Evolutionary conservation across 2,888 invertebrate species (phyloP).

Genomic region (Gastrophysa polygoni): DNA sequence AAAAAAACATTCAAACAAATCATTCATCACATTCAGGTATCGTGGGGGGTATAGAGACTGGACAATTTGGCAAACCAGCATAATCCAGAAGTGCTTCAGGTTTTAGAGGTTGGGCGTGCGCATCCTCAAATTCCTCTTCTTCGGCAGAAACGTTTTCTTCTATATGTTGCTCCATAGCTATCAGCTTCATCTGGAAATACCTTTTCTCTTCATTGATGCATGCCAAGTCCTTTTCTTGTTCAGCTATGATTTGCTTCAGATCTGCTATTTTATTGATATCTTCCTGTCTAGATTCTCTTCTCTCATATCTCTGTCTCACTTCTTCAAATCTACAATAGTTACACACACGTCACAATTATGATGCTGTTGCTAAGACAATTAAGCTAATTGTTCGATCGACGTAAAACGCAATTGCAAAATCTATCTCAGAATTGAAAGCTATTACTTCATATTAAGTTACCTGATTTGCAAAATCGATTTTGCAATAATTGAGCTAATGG

Average conservation of each 20-base stretch:
- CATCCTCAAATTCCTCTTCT: constrained; percentile 51
- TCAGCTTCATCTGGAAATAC: constrained; percentile 63
- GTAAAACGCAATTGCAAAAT: too few species aligned
- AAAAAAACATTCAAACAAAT: constrained; percentile 36
- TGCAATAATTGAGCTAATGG: too few species aligned
- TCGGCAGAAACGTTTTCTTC: constrained; percentile 43
- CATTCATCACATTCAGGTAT: constrained; percentile 57
- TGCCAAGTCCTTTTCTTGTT: constrained; percentile 64
- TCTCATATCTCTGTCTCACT: constrained; percentile 64
- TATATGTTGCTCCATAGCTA: constrained; percentile 49
- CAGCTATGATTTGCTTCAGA: constrained; percentile 62
- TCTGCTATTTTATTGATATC: constrained; percentile 64
- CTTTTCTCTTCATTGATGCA: constrained; percentile 64
- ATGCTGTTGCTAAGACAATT: too few species aligned
- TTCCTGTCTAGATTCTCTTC: constrained; percentile 63
- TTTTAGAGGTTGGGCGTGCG: constrained; percentile 35
- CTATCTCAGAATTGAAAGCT: too few species aligned
- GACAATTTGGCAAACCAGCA: constrained; percentile 24
- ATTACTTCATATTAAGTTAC: too few species aligned
- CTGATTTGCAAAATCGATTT: too few species aligned
- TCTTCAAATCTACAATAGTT: constrained; percentile 62
- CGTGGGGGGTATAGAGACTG: constrained; percentile 54
- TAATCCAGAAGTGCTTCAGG: constrained; percentile 7
- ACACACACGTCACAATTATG: too few species aligned
- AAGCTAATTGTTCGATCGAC: too few species aligned